phyloP scores from a whole-genome alignment of 2,113 vertebrate species.

The Irena cyanogastra region DNA sequence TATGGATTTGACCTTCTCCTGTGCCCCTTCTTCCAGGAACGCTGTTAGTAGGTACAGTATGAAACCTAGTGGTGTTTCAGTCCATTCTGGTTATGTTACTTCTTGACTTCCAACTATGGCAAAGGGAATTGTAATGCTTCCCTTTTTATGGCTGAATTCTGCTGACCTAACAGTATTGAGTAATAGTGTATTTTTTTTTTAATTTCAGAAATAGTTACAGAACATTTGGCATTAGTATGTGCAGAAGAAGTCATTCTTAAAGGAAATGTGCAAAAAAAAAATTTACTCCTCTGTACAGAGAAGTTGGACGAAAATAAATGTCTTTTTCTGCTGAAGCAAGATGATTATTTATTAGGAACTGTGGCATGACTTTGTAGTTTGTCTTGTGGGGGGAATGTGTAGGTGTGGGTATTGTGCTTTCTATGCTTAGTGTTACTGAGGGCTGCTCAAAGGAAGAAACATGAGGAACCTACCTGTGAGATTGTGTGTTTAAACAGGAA shows the following conservation, averaged over 20 bases:
- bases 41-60: background rate
- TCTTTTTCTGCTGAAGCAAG: background rate
- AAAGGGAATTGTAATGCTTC: background rate
- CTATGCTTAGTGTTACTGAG: background rate
- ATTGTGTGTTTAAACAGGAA: background rate
- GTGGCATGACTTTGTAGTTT: rapidly evolving
- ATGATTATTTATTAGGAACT: background rate
- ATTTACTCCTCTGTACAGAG: background rate
- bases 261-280: background rate
- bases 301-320: background rate
- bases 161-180: background rate
- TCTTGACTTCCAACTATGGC: background rate
- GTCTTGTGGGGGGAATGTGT: background rate
- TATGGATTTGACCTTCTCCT: background rate
- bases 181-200: background rate
- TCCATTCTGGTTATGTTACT: background rate
- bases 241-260: background rate
- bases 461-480: background rate
- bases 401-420: background rate
- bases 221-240: background rate
- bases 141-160: conserved; percentile 18
- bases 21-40: background rate
- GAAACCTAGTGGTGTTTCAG: background rate
- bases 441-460: background rate
- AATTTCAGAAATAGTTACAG: background rate